Percentiles rank a stretch among this genome's conserved stretches.
Evolutionary conservation across 2,888 invertebrate species (phyloP).

Genomic region (Synanthedon tipuliformis): DNA sequence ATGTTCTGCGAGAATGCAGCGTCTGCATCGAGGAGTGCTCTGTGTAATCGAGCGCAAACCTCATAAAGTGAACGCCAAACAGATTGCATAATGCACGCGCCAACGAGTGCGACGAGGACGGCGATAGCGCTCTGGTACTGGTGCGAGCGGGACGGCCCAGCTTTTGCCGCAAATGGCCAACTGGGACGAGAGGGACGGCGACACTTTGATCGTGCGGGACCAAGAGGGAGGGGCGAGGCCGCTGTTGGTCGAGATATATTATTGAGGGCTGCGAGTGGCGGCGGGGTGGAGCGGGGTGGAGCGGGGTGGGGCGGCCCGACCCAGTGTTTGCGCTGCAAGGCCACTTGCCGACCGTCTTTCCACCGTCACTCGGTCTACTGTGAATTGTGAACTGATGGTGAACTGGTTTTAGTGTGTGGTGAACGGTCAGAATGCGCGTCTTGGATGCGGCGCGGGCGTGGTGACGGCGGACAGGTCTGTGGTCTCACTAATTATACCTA

Average conservation of each 20-base stretch:
- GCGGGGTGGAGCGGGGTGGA: slow-evolving; percentile 9
- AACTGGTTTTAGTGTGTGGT: slow-evolving; percentile 11
- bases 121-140: background rate
- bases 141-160: slow-evolving; percentile 15
- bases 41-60: slow-evolving; percentile 46
- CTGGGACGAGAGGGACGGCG: slow-evolving; percentile 19
- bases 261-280: slow-evolving; percentile 7
- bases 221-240: slow-evolving; percentile 35
- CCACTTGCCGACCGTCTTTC: slow-evolving; percentile 53
- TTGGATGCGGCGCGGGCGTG: slow-evolving; percentile 5
- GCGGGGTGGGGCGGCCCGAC: slow-evolving; percentile 6
- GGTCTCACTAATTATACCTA: too few relatives aligned
- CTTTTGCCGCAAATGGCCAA: slow-evolving; percentile 40
- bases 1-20: slow-evolving; percentile 1
- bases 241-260: slow-evolving; percentile 47
- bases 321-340: slow-evolving; percentile 16
- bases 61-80: slow-evolving; percentile 57
- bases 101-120: slow-evolving; percentile 40
- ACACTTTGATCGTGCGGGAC: slow-evolving; percentile 17
- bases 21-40: slow-evolving; percentile 34
- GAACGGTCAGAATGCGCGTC: slow-evolving; percentile 6
- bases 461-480: slow-evolving; percentile 2
- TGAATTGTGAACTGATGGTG: slow-evolving; percentile 27
- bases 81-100: slow-evolving; percentile 53
- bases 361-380: slow-evolving; percentile 37